phyloP scores from a whole-genome alignment of 2,888 invertebrate species.

The Pyrrhosoma nymphula region DNA sequence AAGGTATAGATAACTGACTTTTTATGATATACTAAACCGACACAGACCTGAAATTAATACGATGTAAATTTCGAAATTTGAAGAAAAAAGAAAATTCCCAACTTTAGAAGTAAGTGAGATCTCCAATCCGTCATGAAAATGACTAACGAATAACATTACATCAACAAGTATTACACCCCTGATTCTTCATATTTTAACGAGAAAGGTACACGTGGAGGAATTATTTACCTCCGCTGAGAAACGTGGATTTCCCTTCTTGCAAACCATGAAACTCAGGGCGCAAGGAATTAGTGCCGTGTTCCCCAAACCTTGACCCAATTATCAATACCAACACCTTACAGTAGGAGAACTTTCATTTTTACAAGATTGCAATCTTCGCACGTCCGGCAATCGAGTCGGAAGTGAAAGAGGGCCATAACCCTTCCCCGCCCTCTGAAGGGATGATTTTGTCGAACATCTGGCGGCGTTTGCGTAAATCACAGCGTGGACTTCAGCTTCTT shows the following conservation, averaged over 20 bases:
- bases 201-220: background rate
- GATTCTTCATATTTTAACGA: no score
- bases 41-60: no score
- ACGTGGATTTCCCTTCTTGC: background rate
- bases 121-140: no score
- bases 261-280: background rate
- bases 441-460: constrained; percentile 27
- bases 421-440: background rate
- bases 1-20: no score
- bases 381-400: background rate
- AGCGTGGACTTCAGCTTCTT: background rate
- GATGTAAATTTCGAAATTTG: no score
- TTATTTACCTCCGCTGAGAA: background rate
- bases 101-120: no score
- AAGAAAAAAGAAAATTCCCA: no score
- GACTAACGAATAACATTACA: no score
- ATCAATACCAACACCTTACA: background rate
- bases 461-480: constrained; percentile 50
- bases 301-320: constrained; percentile 54
- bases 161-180: no score
- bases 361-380: background rate
- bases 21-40: no score
- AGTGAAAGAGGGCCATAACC: background rate
- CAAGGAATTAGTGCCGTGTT: background rate
- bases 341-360: background rate